A percentile compares a stretch with the other conserved stretches of the same genome.
Conservation (phyloP, 2,888 invertebrate genomes). For the Lasioglossum morio region DNA sequence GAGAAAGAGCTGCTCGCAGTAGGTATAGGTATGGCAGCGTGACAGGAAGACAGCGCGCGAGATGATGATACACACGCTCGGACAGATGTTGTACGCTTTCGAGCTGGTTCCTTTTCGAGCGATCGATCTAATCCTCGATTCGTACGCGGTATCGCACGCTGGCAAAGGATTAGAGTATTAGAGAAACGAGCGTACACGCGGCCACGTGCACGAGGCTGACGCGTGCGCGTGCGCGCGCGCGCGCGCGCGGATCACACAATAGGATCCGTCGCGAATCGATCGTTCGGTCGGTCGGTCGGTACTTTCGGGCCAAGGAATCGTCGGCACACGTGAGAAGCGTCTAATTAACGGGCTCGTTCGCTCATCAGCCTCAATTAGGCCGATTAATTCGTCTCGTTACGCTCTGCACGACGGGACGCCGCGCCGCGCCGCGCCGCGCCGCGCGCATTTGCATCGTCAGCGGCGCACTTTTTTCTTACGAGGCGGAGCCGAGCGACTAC, state of each 20-base stretch:
- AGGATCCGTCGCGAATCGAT: conserved; percentile 43
- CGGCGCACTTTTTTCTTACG: not conserved
- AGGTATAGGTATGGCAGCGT: not conserved
- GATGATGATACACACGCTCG: conserved; percentile 37
- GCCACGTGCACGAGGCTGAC: not conserved
- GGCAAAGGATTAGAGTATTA: conserved; percentile 71
- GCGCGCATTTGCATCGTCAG: conserved; percentile 39
- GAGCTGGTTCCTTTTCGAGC: conserved; percentile 42
- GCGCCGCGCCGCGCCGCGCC: too few relatives aligned
- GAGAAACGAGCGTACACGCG: conserved; percentile 18
- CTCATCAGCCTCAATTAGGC: conserved; percentile 45
- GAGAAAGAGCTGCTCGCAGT: not conserved
- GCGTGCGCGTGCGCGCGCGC: not conserved
- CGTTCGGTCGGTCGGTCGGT: conserved; percentile 54
- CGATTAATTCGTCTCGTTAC: conserved; percentile 54
- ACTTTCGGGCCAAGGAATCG: conserved; percentile 34
- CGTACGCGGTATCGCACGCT: conserved; percentile 66
- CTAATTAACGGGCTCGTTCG: conserved; percentile 55
- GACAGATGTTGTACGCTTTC: conserved; percentile 60
- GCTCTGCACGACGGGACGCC: not conserved
- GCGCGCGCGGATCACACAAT: not conserved
- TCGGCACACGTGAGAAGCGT: conserved; percentile 57
- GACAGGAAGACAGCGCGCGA: conserved; percentile 8
- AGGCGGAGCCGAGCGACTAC: not conserved
- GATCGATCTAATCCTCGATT: conserved; percentile 67